Evolutionary conservation across 2,888 invertebrate genomes (phyloP).

Genomic region (Agrotis exclamationis): DNA sequence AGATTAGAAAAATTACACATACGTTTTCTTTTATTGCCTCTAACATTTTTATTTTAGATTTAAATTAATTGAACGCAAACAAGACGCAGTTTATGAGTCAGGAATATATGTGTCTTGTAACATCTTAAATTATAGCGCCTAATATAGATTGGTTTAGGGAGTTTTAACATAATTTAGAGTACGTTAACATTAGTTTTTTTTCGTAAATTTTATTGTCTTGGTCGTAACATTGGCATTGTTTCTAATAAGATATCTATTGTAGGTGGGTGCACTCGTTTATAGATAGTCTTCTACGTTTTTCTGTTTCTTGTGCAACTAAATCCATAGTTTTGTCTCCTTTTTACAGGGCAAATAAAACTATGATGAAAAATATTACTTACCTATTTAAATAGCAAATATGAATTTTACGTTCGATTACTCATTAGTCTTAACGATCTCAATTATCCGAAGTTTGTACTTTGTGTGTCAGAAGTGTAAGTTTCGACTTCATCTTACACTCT

Average conservation of each 20-base stretch:
- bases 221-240: conserved; percentile 74
- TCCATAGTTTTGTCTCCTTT: neutral
- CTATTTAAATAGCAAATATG: too few relatives aligned
- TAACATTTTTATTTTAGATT: conserved; percentile 83
- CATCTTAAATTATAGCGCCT: conserved; percentile 76
- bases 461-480: neutral
- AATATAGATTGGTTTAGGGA: conserved; percentile 75
- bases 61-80: conserved; percentile 89
- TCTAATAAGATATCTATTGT: conserved; percentile 60
- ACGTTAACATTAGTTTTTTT: conserved; percentile 77
- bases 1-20: conserved; percentile 86
- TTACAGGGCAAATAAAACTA: neutral
- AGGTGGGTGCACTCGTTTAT: neutral
- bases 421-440: neutral
- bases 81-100: conserved; percentile 81
- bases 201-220: conserved; percentile 78
- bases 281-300: neutral
- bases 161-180: conserved; percentile 80
- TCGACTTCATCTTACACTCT: too few relatives aligned
- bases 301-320: neutral
- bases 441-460: neutral
- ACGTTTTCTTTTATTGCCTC: conserved; percentile 82
- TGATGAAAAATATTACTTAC: too few relatives aligned
- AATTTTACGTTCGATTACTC: too few relatives aligned
- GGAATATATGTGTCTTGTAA: conserved; percentile 77